A percentile compares a stretch with the other conserved stretches of the same genome.
phyloP scores from a whole-genome alignment of 1,140 invertebrate genomes.

The Scaptodrosophila lebanonensis region DNA sequence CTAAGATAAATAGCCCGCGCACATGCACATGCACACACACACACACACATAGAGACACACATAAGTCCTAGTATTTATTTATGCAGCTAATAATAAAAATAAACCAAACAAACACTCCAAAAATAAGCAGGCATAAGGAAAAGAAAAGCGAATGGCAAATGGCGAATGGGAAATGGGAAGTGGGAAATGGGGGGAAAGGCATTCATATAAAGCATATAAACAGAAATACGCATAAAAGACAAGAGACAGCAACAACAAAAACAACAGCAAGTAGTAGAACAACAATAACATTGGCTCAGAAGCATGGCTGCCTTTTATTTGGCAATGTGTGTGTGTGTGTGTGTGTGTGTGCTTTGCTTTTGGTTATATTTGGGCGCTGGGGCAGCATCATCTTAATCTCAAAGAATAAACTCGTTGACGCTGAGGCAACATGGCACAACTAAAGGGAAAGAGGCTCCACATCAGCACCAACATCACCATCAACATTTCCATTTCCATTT shows the following conservation, averaged over 20 bases:
- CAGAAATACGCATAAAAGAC: conserved; percentile 38
- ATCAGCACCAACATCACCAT: neutral
- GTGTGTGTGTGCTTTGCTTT: too few relatives aligned
- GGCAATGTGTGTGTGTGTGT: too few relatives aligned
- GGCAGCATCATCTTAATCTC: conserved; percentile 69
- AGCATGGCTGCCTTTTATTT: too few relatives aligned
- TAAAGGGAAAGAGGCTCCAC: too few relatives aligned
- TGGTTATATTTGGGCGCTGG: too few relatives aligned
- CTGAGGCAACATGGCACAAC: neutral
- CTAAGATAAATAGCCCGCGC: conserved; percentile 3
- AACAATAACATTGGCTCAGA: conserved; percentile 18
- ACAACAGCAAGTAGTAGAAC: conserved; percentile 15
- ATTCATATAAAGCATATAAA: conserved; percentile 42
- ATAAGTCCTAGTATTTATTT: conserved; percentile 24
- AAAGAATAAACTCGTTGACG: conserved; percentile 56
- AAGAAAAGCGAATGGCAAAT: neutral
- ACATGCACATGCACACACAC: neutral
- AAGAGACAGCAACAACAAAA: conserved; percentile 11
- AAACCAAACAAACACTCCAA: conserved; percentile 45
- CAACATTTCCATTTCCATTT: neutral
- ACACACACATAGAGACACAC: conserved; percentile 2
- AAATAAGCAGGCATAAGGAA: conserved; percentile 40
- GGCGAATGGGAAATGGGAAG: too few relatives aligned
- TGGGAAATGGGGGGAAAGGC: neutral
- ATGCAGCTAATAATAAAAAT: conserved; percentile 55